phyloP scores from a whole-genome alignment of 2,888 invertebrate species.

The Diplolepis rosae region DNA sequence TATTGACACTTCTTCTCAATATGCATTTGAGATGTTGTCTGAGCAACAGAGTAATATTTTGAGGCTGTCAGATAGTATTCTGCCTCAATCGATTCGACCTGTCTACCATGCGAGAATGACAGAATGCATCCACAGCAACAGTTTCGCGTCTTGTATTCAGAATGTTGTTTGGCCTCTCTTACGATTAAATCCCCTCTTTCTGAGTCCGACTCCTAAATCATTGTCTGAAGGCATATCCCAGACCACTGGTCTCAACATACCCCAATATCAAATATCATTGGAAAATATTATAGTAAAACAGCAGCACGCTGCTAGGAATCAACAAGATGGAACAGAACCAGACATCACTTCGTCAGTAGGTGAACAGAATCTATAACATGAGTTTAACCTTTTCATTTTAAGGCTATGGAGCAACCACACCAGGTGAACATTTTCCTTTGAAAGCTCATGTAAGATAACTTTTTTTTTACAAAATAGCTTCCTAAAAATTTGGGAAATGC shows the following conservation, averaged over 20 bases:
- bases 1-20: conserved; percentile 40
- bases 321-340: conserved; percentile 24
- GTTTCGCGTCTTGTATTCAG: conserved; percentile 58
- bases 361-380: conserved; percentile 47
- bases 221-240: conserved; percentile 36
- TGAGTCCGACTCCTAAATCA: conserved; percentile 41
- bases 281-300: neutral
- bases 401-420: too few relatives aligned
- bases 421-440: too few relatives aligned
- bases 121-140: conserved; percentile 58
- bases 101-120: conserved; percentile 56
- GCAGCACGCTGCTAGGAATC: neutral
- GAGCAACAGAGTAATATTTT: conserved; percentile 54
- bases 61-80: conserved; percentile 51
- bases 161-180: conserved; percentile 62
- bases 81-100: conserved; percentile 54
- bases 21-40: conserved; percentile 47
- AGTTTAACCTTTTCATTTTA: conserved; percentile 29
- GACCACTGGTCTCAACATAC: neutral
- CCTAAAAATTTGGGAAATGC: too few relatives aligned
- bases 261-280: neutral
- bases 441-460: too few relatives aligned
- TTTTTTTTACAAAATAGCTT: too few relatives aligned
- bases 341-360: conserved; percentile 55
- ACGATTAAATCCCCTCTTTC: conserved; percentile 45